Base-by-base conservation (phyloP, 2,113 vertebrate genomes). In the Neogale vison region DNA sequence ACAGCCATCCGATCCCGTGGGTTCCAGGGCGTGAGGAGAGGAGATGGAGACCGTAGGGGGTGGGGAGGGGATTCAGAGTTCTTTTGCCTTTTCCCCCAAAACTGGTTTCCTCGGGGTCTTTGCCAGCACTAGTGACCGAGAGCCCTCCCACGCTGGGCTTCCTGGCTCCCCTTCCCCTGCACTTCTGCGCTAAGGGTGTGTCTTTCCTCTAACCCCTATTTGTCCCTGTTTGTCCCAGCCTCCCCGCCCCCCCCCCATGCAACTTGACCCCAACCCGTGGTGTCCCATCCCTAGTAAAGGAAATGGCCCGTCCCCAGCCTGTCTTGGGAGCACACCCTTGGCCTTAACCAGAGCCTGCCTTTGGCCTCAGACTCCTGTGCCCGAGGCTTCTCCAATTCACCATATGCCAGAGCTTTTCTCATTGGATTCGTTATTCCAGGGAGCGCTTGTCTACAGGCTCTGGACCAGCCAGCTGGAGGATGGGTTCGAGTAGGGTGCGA, bases 401-500 rank as follows among this genome's bases (percentile, higher is more conserved):
- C 80, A 2, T 34, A 14, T 4, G 21, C 29, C 39, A 29, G 21
- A 61, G 21, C 31, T 65, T 23, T 59, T 61, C 47, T 47, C 52
- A 17, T 17, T 72, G 59, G 65, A 71, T 52, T 83, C 65, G 2
- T n/a, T 39, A 11, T 47, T 23, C 63, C 13, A 10, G 3, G 13
- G 36, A 82, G 63, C 50, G 36, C 71, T 36, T 26, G 36, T 57
- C 39, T 39, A 13, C 10, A 20, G 7, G 24, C 42, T 29, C 24
- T 17, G 47, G 55, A 74, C 63, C 24, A 21, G 34, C 74, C 39
- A 6, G 67, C 39, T 20, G 9, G 3, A 39, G 12, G 36, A 31
- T 31, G 29, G 61, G 15, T 3, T 15, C 26, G 2, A 0, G 3
- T 29, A 57, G 29, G 63, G 29, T 0, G 0, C 7, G 8, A 71